A percentile compares a stretch with the other conserved stretches of the same genome.
Conservation (phyloP, 2,888 invertebrate genomes). For the Troglohyphantes excavatus region DNA sequence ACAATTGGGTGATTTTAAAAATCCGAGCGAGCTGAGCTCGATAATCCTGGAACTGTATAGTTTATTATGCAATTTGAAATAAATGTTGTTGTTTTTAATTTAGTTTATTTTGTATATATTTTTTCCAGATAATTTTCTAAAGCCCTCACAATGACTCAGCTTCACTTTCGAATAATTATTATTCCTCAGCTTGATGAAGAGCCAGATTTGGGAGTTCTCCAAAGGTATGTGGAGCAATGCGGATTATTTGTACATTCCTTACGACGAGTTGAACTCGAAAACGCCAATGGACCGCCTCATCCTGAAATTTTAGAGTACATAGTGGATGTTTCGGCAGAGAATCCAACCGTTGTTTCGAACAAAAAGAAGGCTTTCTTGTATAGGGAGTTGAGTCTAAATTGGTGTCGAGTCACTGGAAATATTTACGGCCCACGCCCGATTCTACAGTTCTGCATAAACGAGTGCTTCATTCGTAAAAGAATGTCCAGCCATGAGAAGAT, state of each 20-base stretch:
- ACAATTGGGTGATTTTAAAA: too few relatives aligned
- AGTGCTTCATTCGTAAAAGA: slow-evolving; percentile 28
- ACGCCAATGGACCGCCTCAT: background rate
- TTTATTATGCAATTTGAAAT: too few relatives aligned
- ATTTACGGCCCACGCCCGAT: background rate
- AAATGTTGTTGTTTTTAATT: too few relatives aligned
- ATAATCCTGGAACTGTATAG: too few relatives aligned
- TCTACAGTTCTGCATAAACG: slow-evolving; percentile 11
- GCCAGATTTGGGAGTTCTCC: background rate
- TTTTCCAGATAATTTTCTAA: background rate
- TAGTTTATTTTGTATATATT: too few relatives aligned
- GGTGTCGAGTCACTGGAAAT: background rate
- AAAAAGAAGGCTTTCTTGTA: slow-evolving; percentile 15
- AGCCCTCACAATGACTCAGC: slow-evolving; percentile 7
- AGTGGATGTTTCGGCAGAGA: slow-evolving; percentile 9
- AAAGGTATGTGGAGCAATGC: slow-evolving; percentile 10
- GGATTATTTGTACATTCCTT: slow-evolving; percentile 18
- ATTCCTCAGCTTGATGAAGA: background rate
- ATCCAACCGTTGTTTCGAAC: background rate
- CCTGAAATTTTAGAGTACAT: slow-evolving; percentile 39
- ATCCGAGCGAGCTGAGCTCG: too few relatives aligned
- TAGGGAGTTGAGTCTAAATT: background rate
- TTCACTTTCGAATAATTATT: slow-evolving; percentile 30
- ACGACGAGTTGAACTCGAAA: slow-evolving; percentile 27
- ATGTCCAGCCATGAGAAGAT: background rate